phyloP scores from a whole-genome alignment of 2,888 invertebrate genomes.

The Ornithoptera priamus region DNA sequence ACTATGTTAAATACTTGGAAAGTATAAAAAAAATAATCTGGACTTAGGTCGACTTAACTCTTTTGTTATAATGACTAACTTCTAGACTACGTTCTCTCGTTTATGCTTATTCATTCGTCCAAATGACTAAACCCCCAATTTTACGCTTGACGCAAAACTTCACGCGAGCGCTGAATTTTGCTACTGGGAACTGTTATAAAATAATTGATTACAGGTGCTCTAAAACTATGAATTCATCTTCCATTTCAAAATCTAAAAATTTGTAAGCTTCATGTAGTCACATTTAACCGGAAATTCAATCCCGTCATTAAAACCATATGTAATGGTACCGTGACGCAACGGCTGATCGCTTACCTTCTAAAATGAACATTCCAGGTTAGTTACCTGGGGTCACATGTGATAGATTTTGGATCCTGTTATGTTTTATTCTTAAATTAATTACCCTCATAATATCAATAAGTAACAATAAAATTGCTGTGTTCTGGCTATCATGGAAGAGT shows the following conservation, averaged over 20 bases:
- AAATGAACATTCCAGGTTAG: no score
- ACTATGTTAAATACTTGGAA: no score
- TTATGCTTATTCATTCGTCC: conserved; percentile 22
- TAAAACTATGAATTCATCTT: not conserved
- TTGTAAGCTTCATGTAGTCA: not conserved
- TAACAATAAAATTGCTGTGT: no score
- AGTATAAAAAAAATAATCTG: not conserved
- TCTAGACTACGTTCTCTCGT: conserved; percentile 10
- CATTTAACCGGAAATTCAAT: not conserved
- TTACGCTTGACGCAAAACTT: conserved; percentile 28
- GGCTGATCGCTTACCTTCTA: no score
- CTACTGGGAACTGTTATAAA: conserved; percentile 21
- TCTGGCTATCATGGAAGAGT: no score
- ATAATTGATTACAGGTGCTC: not conserved
- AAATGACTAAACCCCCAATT: conserved; percentile 27
- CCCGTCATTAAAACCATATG: not conserved
- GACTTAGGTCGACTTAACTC: not conserved
- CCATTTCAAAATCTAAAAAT: not conserved
- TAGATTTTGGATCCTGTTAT: no score
- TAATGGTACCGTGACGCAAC: no score
- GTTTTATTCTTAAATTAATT: no score
- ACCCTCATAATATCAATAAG: no score
- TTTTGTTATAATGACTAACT: conserved; percentile 5
- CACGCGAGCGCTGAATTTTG: conserved; percentile 17
- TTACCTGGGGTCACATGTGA: no score